Conservation (phyloP, 2,797 vertebrate species). For the Spea hammondii region DNA sequence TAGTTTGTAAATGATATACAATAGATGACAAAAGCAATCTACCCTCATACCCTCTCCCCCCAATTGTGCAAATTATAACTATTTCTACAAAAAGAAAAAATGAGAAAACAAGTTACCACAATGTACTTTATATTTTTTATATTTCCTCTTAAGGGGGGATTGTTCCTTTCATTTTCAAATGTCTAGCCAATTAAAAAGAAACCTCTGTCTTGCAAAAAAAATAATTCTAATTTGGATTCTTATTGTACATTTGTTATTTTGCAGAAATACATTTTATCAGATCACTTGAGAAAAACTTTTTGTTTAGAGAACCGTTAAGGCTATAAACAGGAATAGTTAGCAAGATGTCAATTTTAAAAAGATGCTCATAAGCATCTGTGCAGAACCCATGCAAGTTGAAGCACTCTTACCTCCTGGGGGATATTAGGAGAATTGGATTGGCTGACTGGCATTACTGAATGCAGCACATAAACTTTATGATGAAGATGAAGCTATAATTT, state of each 20-base stretch:
- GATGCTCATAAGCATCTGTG: conserved; percentile 10
- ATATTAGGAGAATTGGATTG: not conserved
- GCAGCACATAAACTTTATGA: not conserved
- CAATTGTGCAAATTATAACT: too few species aligned
- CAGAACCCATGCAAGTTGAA: not conserved
- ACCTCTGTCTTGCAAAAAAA: not conserved
- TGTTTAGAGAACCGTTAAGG: conserved; percentile 3
- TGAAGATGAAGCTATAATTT: not conserved
- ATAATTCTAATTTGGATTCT: not conserved
- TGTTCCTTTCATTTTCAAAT: not conserved
- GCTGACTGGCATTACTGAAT: not conserved
- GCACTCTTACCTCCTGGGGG: not conserved
- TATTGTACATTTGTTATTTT: not conserved
- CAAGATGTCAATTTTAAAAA: not conserved
- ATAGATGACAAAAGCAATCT: too few species aligned
- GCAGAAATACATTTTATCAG: not conserved
- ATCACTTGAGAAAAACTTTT: not conserved
- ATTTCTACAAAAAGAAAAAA: too few species aligned
- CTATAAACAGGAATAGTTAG: conserved; percentile 2
- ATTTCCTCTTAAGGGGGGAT: not conserved
- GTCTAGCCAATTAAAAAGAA: conserved; percentile 4
- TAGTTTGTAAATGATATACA: too few species aligned
- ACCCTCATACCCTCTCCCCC: too few species aligned
- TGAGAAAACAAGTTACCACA: too few species aligned
- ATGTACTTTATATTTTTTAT: not conserved